Evolutionary conservation across 1,140 invertebrate species (phyloP).

Genomic region (Drosophila jambulina): DNA sequence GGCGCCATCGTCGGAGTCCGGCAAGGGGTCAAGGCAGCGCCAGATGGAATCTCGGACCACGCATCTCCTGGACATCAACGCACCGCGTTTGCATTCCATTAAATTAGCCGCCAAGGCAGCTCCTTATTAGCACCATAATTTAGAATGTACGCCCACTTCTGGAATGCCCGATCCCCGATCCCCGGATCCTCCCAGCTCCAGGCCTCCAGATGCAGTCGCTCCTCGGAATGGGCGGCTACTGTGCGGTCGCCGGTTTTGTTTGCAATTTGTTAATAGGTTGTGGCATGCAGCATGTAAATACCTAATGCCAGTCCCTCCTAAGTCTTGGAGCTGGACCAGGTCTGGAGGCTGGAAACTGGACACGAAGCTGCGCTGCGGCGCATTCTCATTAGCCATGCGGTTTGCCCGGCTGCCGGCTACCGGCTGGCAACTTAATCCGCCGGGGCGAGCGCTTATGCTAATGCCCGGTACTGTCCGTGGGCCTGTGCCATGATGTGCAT

Average conservation of each 20-base stretch:
- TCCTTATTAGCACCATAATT: constrained; percentile 76
- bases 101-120: constrained; percentile 75
- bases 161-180: neutral
- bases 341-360: constrained; percentile 5
- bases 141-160: constrained; percentile 73
- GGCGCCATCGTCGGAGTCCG: constrained; percentile 62
- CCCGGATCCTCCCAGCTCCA: neutral
- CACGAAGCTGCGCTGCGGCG: constrained; percentile 30
- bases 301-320: constrained; percentile 26
- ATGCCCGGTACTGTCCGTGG: constrained; percentile 31
- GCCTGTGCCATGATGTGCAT: constrained; percentile 47
- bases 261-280: constrained; percentile 82
- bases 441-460: constrained; percentile 55
- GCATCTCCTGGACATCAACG: constrained; percentile 56
- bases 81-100: constrained; percentile 73
- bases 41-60: constrained; percentile 12
- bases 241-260: constrained; percentile 73
- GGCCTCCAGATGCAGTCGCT: neutral
- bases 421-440: constrained; percentile 66
- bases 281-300: constrained; percentile 78
- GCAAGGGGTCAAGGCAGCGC: constrained; percentile 62
- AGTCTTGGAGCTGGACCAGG: constrained; percentile 13
- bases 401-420: constrained; percentile 19
- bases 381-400: constrained; percentile 70
- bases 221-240: constrained; percentile 49